Evolutionary conservation across 2,113 vertebrate species (phyloP).

Genomic region (Neoarius graeffei): DNA sequence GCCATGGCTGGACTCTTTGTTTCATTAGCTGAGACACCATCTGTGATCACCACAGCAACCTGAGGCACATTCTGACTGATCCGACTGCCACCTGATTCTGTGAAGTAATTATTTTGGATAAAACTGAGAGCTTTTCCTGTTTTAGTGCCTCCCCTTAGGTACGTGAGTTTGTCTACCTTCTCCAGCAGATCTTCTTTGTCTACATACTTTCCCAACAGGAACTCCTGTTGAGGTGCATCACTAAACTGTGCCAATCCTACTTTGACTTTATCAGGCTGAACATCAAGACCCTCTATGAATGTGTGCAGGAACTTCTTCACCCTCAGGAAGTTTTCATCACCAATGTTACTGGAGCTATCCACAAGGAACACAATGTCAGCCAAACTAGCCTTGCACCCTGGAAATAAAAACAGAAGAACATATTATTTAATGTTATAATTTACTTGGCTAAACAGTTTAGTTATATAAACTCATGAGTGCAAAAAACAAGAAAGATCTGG

Average conservation of each 20-base stretch:
- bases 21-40: slow-evolving; percentile 74
- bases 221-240: slow-evolving; percentile 63
- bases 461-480: neutral
- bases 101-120: slow-evolving; percentile 69
- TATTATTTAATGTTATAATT: neutral
- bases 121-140: slow-evolving; percentile 76
- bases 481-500: neutral
- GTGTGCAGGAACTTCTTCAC: slow-evolving; percentile 71
- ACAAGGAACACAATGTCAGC: slow-evolving; percentile 83
- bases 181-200: slow-evolving; percentile 68
- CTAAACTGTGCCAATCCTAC: slow-evolving; percentile 79
- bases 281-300: slow-evolving; percentile 69
- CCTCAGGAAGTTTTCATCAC: slow-evolving; percentile 68
- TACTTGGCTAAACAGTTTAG: neutral
- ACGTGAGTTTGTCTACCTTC: slow-evolving; percentile 64
- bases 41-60: slow-evolving; percentile 77
- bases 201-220: slow-evolving; percentile 73
- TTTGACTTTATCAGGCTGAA: slow-evolving; percentile 70
- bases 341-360: slow-evolving; percentile 77
- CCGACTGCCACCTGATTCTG: slow-evolving; percentile 65
- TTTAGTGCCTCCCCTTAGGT: slow-evolving; percentile 66
- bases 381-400: slow-evolving; percentile 71
- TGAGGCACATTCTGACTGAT: slow-evolving; percentile 70
- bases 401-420: slow-evolving; percentile 16
- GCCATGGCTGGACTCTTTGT: slow-evolving; percentile 60